Evolutionary conservation across 92 coral and sea anemone genomes (phyloP).

Genomic region (Epizoanthus stellaris): DNA sequence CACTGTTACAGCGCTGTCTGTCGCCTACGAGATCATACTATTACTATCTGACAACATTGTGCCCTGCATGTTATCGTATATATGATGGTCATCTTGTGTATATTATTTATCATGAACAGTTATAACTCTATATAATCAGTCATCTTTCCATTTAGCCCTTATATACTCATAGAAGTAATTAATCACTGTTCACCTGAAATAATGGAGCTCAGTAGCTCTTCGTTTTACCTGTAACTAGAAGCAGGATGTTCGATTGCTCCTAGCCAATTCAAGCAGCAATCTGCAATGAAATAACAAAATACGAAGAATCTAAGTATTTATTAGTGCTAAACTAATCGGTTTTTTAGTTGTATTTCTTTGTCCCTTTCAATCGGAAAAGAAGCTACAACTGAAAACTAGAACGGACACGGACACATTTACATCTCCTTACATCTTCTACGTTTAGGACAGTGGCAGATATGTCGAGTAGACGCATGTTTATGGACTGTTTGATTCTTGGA

Average conservation of each 20-base stretch:
- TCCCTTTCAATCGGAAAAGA: neutral
- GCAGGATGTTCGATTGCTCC: conserved; percentile 90
- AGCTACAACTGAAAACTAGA: neutral
- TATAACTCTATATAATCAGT: no score
- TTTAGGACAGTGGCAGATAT: conserved; percentile 98
- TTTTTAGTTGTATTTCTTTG: neutral
- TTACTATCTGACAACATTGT: no score
- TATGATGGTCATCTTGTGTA: no score
- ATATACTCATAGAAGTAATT: neutral
- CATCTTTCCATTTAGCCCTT: no score
- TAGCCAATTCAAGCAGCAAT: conserved; percentile 94
- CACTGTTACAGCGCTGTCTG: no score
- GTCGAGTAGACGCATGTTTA: conserved; percentile 85
- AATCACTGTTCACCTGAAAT: neutral
- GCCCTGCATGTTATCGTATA: no score
- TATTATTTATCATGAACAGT: no score
- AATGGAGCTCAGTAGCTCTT: neutral
- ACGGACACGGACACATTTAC: neutral
- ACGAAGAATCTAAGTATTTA: neutral
- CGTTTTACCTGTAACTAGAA: conserved; percentile 79
- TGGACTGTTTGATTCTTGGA: conserved; percentile 46
- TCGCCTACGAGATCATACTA: no score
- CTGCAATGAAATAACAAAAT: conserved; percentile 41
- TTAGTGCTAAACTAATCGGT: neutral
- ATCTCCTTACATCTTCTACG: conserved; percentile 89